Base-by-base conservation (phyloP, 2,888 invertebrate genomes). In the Allygus modestus region DNA sequence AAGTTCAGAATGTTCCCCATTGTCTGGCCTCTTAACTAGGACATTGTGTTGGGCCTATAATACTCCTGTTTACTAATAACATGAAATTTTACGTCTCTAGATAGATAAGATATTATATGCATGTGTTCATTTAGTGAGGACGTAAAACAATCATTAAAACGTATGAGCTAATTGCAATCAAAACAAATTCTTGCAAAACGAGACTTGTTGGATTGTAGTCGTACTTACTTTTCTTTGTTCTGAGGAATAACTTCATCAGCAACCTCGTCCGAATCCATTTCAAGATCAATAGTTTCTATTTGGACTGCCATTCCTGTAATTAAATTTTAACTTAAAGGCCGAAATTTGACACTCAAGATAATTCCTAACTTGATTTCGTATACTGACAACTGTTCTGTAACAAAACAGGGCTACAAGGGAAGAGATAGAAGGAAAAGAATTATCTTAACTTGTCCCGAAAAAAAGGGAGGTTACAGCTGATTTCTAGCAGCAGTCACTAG, bases 231-330 rank as follows among this genome's bases (percentile, higher is more conserved):
- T 82, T 85, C 85, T 31, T 82, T 65, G 75, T 75, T 61, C 28
- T 82, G 82, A 28, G 77, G 77, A 61, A 77, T 82, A 31, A 85
- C 82, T 75, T 75, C 82, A 77, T 84, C 85, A 69, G 54, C 51
- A 0, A 75, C 58, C 12, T 77, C 85, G 17, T 82, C 82, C 20
- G 82, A 82, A 65, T 86, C 85, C 86, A 87, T 85, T 23, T 85
- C 84, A 73, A 86, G 81, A 81, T 87, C 86, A 65, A 87, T 86
- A 31, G 86, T 86, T 84, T 87, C 87, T 37, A 87, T 85, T 20
- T 84, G 87, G 46, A 87, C 86, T 46, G 87, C 86, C 87, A 87
- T 87, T 54, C 65, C 11, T 23, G 33, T 28, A 73, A 15, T 28
- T 26, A 81, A 81, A 37, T 28, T 75, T 75, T 75, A 73, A 73